phyloP scores from a whole-genome alignment of 2,113 vertebrate species.

The Tenrec ecaudatus region DNA sequence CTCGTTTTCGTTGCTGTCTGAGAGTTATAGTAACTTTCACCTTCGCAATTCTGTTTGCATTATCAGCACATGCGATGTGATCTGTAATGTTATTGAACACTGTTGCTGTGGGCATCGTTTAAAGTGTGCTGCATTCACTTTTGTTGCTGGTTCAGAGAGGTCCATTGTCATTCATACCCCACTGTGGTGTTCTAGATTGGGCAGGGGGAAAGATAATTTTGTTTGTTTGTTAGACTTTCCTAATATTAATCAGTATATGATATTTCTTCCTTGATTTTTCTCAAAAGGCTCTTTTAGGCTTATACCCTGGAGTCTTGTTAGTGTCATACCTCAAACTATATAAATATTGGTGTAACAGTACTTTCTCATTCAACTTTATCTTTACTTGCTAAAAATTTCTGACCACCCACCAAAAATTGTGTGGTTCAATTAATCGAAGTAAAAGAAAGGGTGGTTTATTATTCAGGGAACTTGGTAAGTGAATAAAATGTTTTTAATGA shows the following conservation, averaged over 20 bases:
- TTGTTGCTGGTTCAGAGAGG: background rate
- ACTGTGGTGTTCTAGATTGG: constrained; percentile 13
- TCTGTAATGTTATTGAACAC: background rate
- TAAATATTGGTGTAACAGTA: background rate
- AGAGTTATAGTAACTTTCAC: too few relatives aligned
- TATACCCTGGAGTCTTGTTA: background rate
- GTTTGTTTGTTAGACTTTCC: constrained; percentile 3
- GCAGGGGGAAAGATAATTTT: background rate
- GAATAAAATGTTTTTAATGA: too few relatives aligned
- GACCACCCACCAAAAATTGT: background rate
- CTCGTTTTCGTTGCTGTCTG: background rate
- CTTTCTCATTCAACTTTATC: constrained; percentile 25
- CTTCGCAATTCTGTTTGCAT: constrained; percentile 14
- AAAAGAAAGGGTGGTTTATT: constrained; percentile 37
- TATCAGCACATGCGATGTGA: background rate
- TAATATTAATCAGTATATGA: constrained; percentile 13
- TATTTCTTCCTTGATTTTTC: constrained; percentile 9
- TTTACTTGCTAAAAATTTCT: constrained; percentile 51
- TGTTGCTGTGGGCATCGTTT: background rate
- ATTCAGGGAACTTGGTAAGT: background rate
- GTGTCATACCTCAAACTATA: background rate
- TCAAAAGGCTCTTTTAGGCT: background rate
- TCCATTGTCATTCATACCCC: background rate
- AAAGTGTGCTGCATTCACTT: background rate
- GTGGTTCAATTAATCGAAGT: constrained; percentile 44